Evolutionary conservation across 35 echinoderm and acorn worm species (phyloP), one percentile per base, ranked within the genome.

Genomic region (Heliocidaris erythrogramma): DNA sequence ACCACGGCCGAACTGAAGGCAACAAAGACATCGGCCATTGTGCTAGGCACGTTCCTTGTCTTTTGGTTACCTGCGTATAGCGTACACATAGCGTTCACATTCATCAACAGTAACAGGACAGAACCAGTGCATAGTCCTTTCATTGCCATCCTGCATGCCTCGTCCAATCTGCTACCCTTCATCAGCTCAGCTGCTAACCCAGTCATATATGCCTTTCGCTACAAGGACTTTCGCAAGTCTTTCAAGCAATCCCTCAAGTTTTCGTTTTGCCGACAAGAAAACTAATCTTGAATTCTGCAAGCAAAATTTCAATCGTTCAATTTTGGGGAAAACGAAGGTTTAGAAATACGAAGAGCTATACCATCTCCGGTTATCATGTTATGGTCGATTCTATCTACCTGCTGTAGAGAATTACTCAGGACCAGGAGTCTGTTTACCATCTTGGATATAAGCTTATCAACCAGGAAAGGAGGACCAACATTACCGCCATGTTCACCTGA

Each of bases 121-220:
- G 86, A 88, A 24, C 86, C 86, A 17, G 4, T 88, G 14, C 86
- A 88, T 12, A 88, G 4, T 9, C 11, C 30, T 1, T 17, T 30
- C 16, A 42, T 88, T 8, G 86, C 31, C 21, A 88, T 88, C 10
- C 31, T 88, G 30, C 86, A 88, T 2, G 47, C 86, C 13, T 9
- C 86, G 31, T 88, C 86, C 5, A 88, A 48, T 48, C 2, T 88
- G 30, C 86, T 88, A 32, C 86, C 86, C 5, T 88, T 88, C 47
- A 2, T 88, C 7, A 88, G 86, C n/a, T 88, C 86, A 48, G 86
- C 86, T 13, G 86, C 47, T 24, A 88, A 88, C 21, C 86, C 86
- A 48, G 86, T 88, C 31, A 88, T 88, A 31, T 88, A 88, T 42
- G 86, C 86, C 47, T 88, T 88, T 48, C 86, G 86, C 21, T 88